phyloP scores from a whole-genome alignment of 1,140 invertebrate species.

The Cryptotermes secundus region DNA sequence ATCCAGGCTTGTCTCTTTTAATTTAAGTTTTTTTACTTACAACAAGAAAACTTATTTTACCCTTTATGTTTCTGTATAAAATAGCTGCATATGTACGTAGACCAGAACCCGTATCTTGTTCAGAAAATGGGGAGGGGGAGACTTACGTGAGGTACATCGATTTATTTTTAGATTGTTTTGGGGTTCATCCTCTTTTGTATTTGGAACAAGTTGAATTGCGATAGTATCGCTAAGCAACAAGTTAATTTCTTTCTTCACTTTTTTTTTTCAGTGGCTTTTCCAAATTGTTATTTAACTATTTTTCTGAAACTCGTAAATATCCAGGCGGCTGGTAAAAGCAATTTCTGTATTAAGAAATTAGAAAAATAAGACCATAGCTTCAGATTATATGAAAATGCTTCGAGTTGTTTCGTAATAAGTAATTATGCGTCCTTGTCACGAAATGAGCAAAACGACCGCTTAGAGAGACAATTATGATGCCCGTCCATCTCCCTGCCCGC shows the following conservation, averaged over 20 bases:
- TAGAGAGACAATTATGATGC: too few species aligned
- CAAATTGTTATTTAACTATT: constrained; percentile 8
- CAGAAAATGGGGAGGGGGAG: neutral
- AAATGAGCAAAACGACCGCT: too few species aligned
- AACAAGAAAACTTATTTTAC: constrained; percentile 4
- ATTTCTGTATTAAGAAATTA: neutral
- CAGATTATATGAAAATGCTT: too few species aligned
- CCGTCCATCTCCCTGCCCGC: too few species aligned
- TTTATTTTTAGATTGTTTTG: neutral
- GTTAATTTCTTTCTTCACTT: neutral
- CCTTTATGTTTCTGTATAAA: constrained; percentile 14
- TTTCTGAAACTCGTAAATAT: constrained; percentile 3
- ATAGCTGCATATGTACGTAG: neutral
- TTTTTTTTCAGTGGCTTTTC: neutral
- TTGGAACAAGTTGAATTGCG: constrained; percentile 1
- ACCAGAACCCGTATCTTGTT: neutral
- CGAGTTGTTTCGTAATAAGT: too few species aligned
- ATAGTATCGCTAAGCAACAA: neutral
- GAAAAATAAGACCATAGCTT: neutral
- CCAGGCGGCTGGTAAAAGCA: neutral
- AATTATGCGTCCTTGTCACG: too few species aligned
- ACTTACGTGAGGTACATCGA: neutral
- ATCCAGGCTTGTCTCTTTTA: constrained; percentile 29
- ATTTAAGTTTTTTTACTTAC: constrained; percentile 23
- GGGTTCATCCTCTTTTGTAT: neutral